Evolutionary conservation across 2,797 vertebrate genomes (phyloP), one percentile per base, ranked within the genome.

Genomic region (Benthosema pterotum): DNA sequence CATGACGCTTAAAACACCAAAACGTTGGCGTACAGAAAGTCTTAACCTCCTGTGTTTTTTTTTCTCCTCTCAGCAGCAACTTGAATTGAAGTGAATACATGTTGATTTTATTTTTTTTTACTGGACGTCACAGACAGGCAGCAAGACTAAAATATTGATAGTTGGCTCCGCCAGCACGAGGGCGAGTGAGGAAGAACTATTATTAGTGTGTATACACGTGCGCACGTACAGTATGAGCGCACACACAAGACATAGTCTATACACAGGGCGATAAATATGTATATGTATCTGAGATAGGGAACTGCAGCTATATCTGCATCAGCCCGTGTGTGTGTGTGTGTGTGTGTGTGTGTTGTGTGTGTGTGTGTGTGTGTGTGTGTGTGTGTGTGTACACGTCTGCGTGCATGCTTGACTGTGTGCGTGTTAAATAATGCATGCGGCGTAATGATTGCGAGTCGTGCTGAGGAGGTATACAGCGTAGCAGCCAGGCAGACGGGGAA

Each of bases 371-470:
- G 38, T 53, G 38, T 38, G 46, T 50, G 46, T 49, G 43, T 48
- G 18, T 58, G 22, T 49, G 3, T 50, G 46, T 52, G 42, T 57
- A 32, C 28, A 5, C 5, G 22, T 5, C 3, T 25, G 22, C 5
- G 22, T 25, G 22, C 22, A 5, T 25, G 22, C 3, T 5, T 25
- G 55, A 52, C 55, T 56, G 77, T 63, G 58, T 75, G 77, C 72
- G 72, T 61, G 25, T 89, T 91, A 84, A 92, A 92, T 91, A 92
- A 91, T 91, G 77, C 85, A 90, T 90, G 80, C 71, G 72, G 75
- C 83, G 79, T 91, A 92, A 92, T 91, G 88, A 91, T 85, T 80
- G 85, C 78, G 51, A 88, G 86, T 79, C 83, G 85, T 88, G 85
- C 84, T 82, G 83, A 88, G 87, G 83, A 88, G 87, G 86, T 88